Evolutionary conservation across 2,113 vertebrate species (phyloP).

Genomic region (Saguinus midas): DNA sequence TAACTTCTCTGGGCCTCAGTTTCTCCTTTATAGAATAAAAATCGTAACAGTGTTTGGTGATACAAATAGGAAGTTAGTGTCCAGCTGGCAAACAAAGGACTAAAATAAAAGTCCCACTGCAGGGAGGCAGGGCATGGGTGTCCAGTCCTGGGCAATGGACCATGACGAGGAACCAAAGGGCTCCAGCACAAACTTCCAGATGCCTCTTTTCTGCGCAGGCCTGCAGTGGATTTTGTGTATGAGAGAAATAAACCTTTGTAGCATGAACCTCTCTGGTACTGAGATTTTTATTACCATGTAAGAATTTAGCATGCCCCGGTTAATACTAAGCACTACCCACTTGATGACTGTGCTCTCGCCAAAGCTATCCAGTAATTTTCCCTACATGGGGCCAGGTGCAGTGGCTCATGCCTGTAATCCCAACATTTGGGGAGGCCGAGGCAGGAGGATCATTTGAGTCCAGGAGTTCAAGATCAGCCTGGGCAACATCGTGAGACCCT

Average conservation of each 20-base stretch:
- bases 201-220: not conserved
- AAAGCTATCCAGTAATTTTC: not conserved
- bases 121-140: not conserved
- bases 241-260: not conserved
- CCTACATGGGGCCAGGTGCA: no score
- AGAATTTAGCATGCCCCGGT: not conserved
- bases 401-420: no score
- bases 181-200: not conserved
- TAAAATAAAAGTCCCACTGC: not conserved
- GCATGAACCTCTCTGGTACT: not conserved
- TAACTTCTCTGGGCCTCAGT: not conserved
- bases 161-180: not conserved
- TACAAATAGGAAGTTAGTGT: not conserved
- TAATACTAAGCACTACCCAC: not conserved
- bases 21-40: not conserved
- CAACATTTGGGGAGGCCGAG: no score
- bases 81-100: not conserved
- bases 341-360: no score
- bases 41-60: not conserved
- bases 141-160: not conserved
- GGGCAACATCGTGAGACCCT: no score
- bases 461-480: no score
- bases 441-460: no score
- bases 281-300: accelerated
- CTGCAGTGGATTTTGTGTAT: no score